These are phyloP conservation scores for Cyphomyrus plagiostoma DNA, from an alignment of 2,113 vertebrate species.

Conservation along the genomic window DNA sequence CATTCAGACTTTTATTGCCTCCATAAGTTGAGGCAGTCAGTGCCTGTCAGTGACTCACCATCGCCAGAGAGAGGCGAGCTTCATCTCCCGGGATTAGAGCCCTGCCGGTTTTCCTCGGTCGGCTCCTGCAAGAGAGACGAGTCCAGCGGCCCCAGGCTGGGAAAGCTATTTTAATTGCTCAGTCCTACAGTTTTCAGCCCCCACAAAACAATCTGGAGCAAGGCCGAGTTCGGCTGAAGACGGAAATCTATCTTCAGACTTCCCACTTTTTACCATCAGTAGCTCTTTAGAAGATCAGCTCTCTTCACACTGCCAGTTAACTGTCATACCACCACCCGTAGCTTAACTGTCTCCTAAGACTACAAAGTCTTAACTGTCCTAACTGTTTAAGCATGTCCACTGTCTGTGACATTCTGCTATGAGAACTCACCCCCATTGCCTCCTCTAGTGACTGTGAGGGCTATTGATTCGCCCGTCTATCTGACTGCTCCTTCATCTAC, in stretches of 20 bases:
- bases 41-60: background rate
- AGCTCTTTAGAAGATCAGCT: background rate
- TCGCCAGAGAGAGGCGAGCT: background rate
- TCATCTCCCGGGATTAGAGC: background rate
- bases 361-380: background rate
- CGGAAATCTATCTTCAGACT: background rate
- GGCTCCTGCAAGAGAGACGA: background rate
- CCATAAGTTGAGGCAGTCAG: background rate
- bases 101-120: background rate
- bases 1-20: background rate
- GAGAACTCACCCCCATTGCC: background rate
- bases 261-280: background rate
- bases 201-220: conserved; percentile 4
- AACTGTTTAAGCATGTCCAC: background rate
- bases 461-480: background rate
- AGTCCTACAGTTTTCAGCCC: background rate
- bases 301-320: background rate
- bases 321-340: background rate
- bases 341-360: background rate
- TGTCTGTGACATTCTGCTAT: background rate
- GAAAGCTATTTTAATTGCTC: background rate
- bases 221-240: background rate
- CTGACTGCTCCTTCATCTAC: background rate
- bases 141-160: background rate
- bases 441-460: background rate